Evolutionary conservation across 2,113 vertebrate genomes (phyloP).

Genomic region (Xenopus tropicalis): DNA sequence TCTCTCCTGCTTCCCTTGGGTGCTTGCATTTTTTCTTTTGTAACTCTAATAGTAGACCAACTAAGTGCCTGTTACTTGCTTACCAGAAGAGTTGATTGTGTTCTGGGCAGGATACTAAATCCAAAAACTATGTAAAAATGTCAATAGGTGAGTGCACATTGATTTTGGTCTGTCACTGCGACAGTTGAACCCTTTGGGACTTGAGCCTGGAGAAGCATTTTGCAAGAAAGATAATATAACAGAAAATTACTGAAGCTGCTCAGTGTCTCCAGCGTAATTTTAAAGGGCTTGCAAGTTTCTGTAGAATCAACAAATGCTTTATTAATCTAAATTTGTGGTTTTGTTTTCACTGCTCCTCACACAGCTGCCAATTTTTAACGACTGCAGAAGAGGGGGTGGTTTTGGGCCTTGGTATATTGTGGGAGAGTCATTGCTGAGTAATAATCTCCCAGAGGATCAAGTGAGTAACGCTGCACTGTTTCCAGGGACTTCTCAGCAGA

Average conservation of each 20-base stretch:
- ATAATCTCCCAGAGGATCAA: conserved; percentile 74
- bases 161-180: conserved; percentile 79
- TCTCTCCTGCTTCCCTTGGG: conserved; percentile 92
- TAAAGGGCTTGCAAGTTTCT: conserved; percentile 78
- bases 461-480: conserved; percentile 62
- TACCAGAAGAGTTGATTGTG: conserved; percentile 79
- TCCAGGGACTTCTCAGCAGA: conserved; percentile 61
- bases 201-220: conserved; percentile 74
- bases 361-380: conserved; percentile 62
- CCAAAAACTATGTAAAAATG: conserved; percentile 84
- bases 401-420: conserved; percentile 62
- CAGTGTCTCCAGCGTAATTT: conserved; percentile 70
- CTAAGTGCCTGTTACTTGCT: conserved; percentile 80
- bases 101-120: conserved; percentile 78
- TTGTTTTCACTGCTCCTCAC: conserved; percentile 70
- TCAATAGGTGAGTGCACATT: conserved; percentile 79
- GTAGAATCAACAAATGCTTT: conserved; percentile 81
- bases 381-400: conserved; percentile 59
- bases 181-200: conserved; percentile 79
- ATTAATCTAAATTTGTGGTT: conserved; percentile 80
- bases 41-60: conserved; percentile 82
- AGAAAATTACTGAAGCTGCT: conserved; percentile 79
- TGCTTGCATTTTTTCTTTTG: conserved; percentile 83
- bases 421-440: conserved; percentile 70
- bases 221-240: conserved; percentile 80